Percentiles rank a stretch among this genome's conserved stretches.
Evolutionary conservation across 2,797 vertebrate genomes (phyloP).

Genomic region (Podarcis siculus): DNA sequence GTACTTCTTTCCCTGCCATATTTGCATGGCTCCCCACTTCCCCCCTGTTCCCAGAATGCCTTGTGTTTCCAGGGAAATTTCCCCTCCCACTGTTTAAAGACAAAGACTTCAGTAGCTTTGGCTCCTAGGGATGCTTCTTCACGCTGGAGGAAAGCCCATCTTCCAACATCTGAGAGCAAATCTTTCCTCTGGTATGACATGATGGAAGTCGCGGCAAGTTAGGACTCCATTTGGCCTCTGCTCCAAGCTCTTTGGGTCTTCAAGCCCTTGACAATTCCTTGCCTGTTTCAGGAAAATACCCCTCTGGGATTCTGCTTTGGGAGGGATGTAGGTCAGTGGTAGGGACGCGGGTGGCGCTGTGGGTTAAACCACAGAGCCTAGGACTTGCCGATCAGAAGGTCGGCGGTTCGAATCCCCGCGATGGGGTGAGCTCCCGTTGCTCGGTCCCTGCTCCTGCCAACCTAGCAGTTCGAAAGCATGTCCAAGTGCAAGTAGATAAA

Average conservation of each 20-base stretch:
- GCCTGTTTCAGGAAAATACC: background rate
- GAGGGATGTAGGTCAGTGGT: too few relatives aligned
- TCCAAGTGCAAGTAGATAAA: too few relatives aligned
- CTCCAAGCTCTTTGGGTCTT: background rate
- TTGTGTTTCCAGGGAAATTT: background rate
- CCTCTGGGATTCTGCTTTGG: background rate
- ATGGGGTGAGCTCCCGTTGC: too few relatives aligned
- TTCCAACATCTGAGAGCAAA: background rate
- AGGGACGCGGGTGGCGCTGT: too few relatives aligned
- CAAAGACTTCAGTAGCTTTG: background rate
- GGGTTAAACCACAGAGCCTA: too few relatives aligned
- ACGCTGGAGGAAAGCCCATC: background rate
- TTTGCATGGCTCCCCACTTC: rapidly evolving
- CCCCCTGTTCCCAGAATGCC: background rate
- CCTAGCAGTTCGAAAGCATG: too few relatives aligned
- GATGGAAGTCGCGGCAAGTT: background rate
- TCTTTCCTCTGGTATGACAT: background rate
- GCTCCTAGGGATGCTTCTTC: background rate
- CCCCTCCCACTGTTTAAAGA: background rate
- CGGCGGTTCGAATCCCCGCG: too few relatives aligned
- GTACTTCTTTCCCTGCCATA: background rate
- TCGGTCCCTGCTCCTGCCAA: too few relatives aligned
- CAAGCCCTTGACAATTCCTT: background rate
- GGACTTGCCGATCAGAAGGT: too few relatives aligned
- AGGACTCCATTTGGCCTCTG: background rate